These are phyloP conservation scores for Rhombomys opimus DNA, from an alignment of 2,113 vertebrate genomes.

Conservation along the genomic window DNA sequence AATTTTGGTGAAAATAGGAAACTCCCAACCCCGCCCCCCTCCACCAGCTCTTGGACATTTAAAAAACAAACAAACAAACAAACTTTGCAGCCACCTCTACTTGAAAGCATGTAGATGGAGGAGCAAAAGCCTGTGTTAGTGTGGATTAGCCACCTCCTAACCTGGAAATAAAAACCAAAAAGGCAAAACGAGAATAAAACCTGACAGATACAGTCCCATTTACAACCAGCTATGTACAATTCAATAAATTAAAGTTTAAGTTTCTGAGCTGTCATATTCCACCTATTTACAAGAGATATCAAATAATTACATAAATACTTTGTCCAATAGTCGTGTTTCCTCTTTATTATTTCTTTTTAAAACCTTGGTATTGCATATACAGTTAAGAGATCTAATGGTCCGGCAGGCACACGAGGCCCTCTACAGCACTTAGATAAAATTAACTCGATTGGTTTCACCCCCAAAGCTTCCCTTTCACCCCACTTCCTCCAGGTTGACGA, in stretches of 20 bases:
- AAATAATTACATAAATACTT: constrained; percentile 99
- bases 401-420: constrained; percentile 74
- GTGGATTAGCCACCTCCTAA: constrained; percentile 70
- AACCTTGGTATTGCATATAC: constrained; percentile 94
- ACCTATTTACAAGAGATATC: constrained; percentile 98
- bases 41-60: constrained; percentile 11
- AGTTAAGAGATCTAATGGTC: constrained; percentile 79
- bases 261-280: constrained; percentile 94
- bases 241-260: constrained; percentile 99
- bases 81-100: constrained; percentile 23
- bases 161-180: constrained; percentile 89
- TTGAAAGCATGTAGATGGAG: constrained; percentile 13
- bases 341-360: constrained; percentile 86
- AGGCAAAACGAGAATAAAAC: constrained; percentile 85
- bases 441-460: constrained; percentile 77
- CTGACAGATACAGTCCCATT: constrained; percentile 88
- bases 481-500: neutral
- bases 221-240: constrained; percentile 95
- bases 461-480: constrained; percentile 51
- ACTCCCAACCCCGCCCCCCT: neutral
- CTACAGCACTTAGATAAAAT: constrained; percentile 84
- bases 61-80: constrained; percentile 50
- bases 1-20: constrained; percentile 68
- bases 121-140: constrained; percentile 38
- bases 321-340: constrained; percentile 94